Conservation (phyloP, 2,888 invertebrate genomes). For the Hetaerina titia region DNA sequence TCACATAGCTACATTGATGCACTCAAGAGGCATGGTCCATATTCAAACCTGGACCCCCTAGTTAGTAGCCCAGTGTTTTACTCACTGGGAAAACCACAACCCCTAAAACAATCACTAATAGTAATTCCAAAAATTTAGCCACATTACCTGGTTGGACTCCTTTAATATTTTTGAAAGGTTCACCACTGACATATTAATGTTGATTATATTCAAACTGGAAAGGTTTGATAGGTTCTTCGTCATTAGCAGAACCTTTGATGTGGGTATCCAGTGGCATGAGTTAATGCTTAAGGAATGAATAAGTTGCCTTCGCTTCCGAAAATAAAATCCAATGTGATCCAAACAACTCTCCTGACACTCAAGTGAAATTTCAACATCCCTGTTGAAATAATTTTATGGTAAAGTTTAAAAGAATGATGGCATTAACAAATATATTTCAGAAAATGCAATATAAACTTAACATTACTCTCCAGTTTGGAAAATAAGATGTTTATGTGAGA, state of each 20-base stretch:
- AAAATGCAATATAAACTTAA: too few relatives aligned
- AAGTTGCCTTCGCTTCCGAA: not conserved
- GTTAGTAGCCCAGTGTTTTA: too few relatives aligned
- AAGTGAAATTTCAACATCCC: not conserved
- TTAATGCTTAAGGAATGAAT: not conserved
- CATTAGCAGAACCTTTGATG: not conserved
- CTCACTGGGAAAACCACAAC: too few relatives aligned
- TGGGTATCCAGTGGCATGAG: not conserved
- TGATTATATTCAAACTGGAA: not conserved
- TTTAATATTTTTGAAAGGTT: not conserved
- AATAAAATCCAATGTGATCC: not conserved
- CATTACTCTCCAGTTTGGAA: too few relatives aligned
- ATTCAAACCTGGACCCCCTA: too few relatives aligned
- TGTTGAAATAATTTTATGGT: not conserved
- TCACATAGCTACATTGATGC: too few relatives aligned
- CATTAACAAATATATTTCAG: too few relatives aligned
- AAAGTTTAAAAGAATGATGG: too few relatives aligned
- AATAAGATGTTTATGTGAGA: too few relatives aligned
- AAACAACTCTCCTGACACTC: not conserved
- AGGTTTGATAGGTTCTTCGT: not conserved
- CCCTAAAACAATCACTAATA: not conserved
- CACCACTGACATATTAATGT: not conserved
- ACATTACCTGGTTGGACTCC: not conserved
- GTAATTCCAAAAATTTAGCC: not conserved
- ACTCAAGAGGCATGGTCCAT: too few relatives aligned